A percentile compares a stretch with the other conserved stretches of the same genome.
Evolutionary conservation across 2,888 invertebrate genomes (phyloP).

Genomic region (Oasisia sp.): DNA sequence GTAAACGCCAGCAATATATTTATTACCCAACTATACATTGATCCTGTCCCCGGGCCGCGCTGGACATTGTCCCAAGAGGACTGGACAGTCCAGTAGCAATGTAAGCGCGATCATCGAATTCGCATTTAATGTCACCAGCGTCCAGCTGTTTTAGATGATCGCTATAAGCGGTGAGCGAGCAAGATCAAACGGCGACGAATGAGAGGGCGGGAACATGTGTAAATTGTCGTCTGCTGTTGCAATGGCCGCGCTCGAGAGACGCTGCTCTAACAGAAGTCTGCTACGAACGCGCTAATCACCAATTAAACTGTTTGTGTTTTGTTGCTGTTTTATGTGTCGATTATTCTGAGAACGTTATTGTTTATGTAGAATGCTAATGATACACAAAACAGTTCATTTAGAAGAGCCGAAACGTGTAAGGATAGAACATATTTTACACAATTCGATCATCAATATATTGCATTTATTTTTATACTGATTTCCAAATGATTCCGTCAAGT

Average conservation of each 20-base stretch:
- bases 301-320: not conserved
- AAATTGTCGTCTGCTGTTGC: not conserved
- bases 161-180: not conserved
- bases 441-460: too few relatives aligned
- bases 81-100: not conserved
- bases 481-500: too few relatives aligned
- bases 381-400: not conserved
- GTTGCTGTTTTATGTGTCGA: not conserved
- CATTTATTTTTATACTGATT: too few relatives aligned
- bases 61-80: not conserved
- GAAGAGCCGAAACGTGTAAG: too few relatives aligned
- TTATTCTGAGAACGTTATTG: not conserved
- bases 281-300: not conserved
- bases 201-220: not conserved
- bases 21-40: not conserved
- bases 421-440: too few relatives aligned
- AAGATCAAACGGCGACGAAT: not conserved
- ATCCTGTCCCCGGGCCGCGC: not conserved
- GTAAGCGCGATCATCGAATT: not conserved
- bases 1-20: not conserved
- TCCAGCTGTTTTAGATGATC: constrained; percentile 12
- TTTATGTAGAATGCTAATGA: not conserved
- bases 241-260: not conserved
- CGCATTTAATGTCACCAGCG: not conserved
- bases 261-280: not conserved